Base-by-base conservation (phyloP, 2,888 invertebrate species). In the Caenorhabditis plicata region DNA sequence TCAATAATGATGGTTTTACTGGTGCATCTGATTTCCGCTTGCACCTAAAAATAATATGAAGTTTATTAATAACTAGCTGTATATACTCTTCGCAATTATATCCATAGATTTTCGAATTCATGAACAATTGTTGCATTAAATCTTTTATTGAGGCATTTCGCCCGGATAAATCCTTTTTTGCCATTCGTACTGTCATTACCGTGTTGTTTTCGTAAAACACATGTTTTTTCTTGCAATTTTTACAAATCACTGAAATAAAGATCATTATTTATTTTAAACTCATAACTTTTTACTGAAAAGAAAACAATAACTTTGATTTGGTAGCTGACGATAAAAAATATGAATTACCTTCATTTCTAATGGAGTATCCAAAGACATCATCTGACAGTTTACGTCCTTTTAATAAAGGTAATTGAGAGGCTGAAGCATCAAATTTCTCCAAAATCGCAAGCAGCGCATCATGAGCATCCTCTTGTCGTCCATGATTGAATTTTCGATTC, bases 161-260 rank as follows among this genome's bases (percentile, higher is more conserved):
- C 1, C 60, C 60, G 8, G 45, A 39, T 4, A 45, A 49, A 17
- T 50, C 53, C 29, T 60, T 60, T 33, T 38, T 49, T 17, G 54
- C 22, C 60, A 60, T 60, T 19, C 60, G 35, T 7, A 60, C 60
- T 2, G 60, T 60, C 60, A 60, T 60, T 7, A 60, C 60, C 1
- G 60, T 60, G 36, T 60, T 60, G 7, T 60, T 52, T 35, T 60
- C 60, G 31, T 60, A 60, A 13, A 50, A 60, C 23, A 60, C 53
- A 46, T 60, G 60, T 25, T 60, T 60, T 19, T 53, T 35, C n/a
- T 60, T 49, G 41, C 60, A 60, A 11, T 25, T 26, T 23, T 39
- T 20, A 23, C 60, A 60, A 7, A 49, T 43, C 2, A 60, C 60
- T 48, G 40, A 4, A 48, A 39, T 1, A 15, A 27, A n/a, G n/a